Evolutionary conservation across 2,797 vertebrate genomes (phyloP).

Genomic region (Catostomus latipinnis): DNA sequence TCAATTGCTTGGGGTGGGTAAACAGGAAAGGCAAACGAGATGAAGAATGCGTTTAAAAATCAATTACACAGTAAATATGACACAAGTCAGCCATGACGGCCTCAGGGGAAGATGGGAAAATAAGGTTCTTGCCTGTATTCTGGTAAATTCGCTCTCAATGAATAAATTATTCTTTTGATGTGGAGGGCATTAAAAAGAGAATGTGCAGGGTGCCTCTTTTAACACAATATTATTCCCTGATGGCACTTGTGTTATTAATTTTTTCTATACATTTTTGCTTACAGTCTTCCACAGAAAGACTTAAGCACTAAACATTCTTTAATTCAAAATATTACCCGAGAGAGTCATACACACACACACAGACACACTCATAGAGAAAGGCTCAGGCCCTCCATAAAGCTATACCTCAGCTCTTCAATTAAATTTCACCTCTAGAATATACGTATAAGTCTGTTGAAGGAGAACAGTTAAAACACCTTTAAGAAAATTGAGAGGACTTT

Average conservation of each 20-base stretch:
- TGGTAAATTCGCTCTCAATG: constrained; percentile 74
- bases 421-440: neutral
- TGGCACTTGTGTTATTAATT: constrained; percentile 56
- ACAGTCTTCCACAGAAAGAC: constrained; percentile 30
- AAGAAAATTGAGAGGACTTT: neutral
- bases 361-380: constrained; percentile 12
- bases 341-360: neutral
- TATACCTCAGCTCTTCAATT: constrained; percentile 8
- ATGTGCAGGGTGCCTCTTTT: constrained; percentile 57
- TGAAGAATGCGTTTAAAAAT: constrained; percentile 79
- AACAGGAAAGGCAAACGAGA: constrained; percentile 52
- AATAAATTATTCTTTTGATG: constrained; percentile 77
- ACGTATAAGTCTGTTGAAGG: neutral
- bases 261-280: constrained; percentile 48
- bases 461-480: neutral
- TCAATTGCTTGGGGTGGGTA: constrained; percentile 56
- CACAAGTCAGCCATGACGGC: constrained; percentile 75
- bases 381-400: neutral
- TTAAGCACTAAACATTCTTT: neutral
- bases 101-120: constrained; percentile 72
- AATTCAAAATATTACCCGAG: constrained; percentile 25
- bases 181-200: constrained; percentile 52
- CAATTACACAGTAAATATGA: constrained; percentile 83
- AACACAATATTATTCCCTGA: constrained; percentile 63
- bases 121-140: constrained; percentile 68